phyloP scores from a whole-genome alignment of 2,888 invertebrate species.

The Euplagia quadripunctaria region DNA sequence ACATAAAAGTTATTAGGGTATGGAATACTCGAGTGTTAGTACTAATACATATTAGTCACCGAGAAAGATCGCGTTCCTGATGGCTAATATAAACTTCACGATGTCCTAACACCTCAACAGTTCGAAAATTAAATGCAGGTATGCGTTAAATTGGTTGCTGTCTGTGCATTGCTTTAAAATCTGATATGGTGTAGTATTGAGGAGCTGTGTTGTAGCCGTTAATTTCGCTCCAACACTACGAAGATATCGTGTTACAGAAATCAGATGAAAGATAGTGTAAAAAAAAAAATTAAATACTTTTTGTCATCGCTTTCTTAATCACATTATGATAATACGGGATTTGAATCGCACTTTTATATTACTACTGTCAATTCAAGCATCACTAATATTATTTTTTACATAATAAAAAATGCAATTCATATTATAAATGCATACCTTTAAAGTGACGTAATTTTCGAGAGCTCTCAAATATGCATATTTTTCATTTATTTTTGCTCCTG shows the following conservation, averaged over 20 bases:
- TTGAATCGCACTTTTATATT: background rate
- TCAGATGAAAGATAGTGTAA: background rate
- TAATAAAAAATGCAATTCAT: background rate
- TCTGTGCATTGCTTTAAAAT: background rate
- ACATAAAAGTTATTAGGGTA: background rate
- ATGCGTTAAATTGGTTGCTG: background rate
- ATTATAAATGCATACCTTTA: background rate
- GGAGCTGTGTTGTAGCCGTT: background rate
- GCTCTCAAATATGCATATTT: slow-evolving; percentile 1
- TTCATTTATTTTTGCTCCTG: slow-evolving; percentile 2
- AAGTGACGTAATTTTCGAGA: background rate
- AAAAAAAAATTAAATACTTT: background rate
- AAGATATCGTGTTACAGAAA: background rate
- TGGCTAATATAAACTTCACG: background rate
- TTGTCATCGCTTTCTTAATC: background rate
- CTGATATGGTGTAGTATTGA: background rate
- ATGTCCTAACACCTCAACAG: background rate
- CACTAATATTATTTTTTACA: background rate
- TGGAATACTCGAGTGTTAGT: background rate
- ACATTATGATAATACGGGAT: background rate
- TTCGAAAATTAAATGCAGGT: background rate
- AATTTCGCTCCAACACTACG: background rate
- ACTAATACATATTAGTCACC: background rate
- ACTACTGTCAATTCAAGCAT: background rate
- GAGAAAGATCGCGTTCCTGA: background rate